Evolutionary conservation across 1,140 invertebrate genomes (phyloP), one percentile per base, ranked within the genome.

Genomic region (Reticulitermes speratus): DNA sequence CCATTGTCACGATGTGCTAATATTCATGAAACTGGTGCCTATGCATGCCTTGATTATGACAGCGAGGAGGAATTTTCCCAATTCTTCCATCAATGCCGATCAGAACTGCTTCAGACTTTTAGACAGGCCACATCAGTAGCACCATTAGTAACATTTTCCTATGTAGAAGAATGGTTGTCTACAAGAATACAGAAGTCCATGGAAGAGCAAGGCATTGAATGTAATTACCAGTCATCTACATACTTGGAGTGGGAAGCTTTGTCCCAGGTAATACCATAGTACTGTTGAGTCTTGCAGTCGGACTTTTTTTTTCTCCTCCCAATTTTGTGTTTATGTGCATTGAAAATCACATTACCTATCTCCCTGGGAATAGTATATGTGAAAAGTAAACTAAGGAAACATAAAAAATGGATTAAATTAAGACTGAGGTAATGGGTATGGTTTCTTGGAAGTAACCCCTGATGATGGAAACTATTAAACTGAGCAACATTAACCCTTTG

Each of bases 211-310:
- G 88, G 89, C 25, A 90, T 91, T 87, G 90, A 90, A 88, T 91
- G 30, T 90, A 91, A 91, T 55, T 88, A 92, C 0, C 90, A 91
- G 25, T 95, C 96, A 91, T 93, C 94, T 1, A 92, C 95, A 23
- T 95, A 95, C 89, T 90, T 96, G 3, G 96, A 98, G 90, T 98
- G 97, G 97, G 97, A 98, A 88, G 97, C 97, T 0, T 89, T 97
- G 38, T 93, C 94, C 0, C 87, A 90, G 86, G 89, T 89, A 88
- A 86, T 69, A 59, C 45, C 45, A 83, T n/a, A 21, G n/a, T 25
- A 69, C 65, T 21, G 19, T 55, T 55, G 8, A 55, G 45, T 48
- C 52, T 12, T 55, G 19, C 45, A 48, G 9, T 48, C 9, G 7
- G 45, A 48, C 9, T 9, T 48, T 48, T 48, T 45, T 2, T 48